Base-by-base conservation (phyloP, 2,113 vertebrate species). In the Ceyx cyanopectus region DNA sequence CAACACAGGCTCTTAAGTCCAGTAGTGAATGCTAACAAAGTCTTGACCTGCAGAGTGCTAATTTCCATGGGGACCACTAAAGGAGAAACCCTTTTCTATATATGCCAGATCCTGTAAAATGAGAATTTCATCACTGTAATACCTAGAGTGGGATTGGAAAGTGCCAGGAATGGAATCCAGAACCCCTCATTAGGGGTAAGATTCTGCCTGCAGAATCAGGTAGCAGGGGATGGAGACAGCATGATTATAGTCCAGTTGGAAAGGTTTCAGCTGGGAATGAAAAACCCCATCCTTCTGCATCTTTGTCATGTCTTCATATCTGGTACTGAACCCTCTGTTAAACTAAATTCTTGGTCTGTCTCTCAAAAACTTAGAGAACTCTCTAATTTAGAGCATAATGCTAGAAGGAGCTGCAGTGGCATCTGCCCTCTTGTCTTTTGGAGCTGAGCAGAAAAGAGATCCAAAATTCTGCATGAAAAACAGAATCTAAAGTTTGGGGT, bases 21-120 rank as follows among this genome's bases (percentile, higher is more conserved):
- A 76, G 78, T 57, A 94, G 37, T 56, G 74, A 84, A 90, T 40
- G 27, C 56, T 85, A 95, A 69, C 50, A 73, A 92, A 79, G 78
- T 26, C 84, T 89, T 92, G 86, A 94, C 86, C 90, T 85, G 30
- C 18, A 61, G 82, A 90, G 57, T 46, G 41, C 41, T 91, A n/a
- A 89, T 85, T 96, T 93, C 92, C 78, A 89, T 6, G 0, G 18
- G 67, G 87, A 63, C 16, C 9, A 58, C 75, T 87, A 73, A 73
- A 72, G 24, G 13, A 89, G 30, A 80, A 89, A 92, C 81, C 5
- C 32, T 74, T 87, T 69, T 73, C 63, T 87, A 46, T 65, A 69
- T 82, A 94, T 8, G 29, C 43, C 63, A 82, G 72, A 82, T 89
- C 69, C 45, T 82, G 75, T 87, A 89, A 91, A 82, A 24, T 4